Base-by-base conservation (phyloP, 2,888 invertebrate species). In the Cryptus armator region DNA sequence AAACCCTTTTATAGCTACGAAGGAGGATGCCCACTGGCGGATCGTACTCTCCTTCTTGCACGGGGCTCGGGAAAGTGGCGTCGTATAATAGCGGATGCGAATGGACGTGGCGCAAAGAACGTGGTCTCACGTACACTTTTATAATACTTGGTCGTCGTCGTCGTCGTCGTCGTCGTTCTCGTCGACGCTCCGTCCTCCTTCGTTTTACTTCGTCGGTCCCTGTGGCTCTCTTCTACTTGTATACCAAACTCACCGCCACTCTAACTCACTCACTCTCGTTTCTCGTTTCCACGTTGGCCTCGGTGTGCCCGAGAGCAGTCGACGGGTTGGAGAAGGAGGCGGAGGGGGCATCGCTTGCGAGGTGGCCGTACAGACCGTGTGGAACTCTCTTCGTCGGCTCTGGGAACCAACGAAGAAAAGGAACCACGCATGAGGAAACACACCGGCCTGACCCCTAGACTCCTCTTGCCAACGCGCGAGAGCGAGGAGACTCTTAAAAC, bases 361-460 rank as follows among this genome's bases (percentile, higher is more conserved):
- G 71, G 56, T 6, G 56, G 14, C 48, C 44, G 37, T 70, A 37
- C 32, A 16, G 43, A 46, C 29, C 66, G 16, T 59, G 71, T 79
- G 46, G 59, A 51, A 76, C 70, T 68, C 74, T 59, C 68, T 68
- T 70, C 53, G 32, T 66, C 62, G 12, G 6, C 76, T 79, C 80
- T 83, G 82, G 79, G 79, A 83, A 80, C 76, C 75, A 46, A 56
- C 85, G 79, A 67, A 83, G 82, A 76, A 82, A 62, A 81, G 88
- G 88, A 88, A 87, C 81, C 84, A 88, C 87, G 88, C 88, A 86
- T 88, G 87, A 87, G 84, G 76, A 81, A 87, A 83, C 88, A 88
- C 85, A 68, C 68, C 76, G 66, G 77, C 71, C 68, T 81, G 82
- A 85, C 82, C 85, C 85, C 37, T 19, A 19, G 75, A 66, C 79